Evolutionary conservation across 2,113 vertebrate genomes (phyloP).

Genomic region (Rynchops niger): DNA sequence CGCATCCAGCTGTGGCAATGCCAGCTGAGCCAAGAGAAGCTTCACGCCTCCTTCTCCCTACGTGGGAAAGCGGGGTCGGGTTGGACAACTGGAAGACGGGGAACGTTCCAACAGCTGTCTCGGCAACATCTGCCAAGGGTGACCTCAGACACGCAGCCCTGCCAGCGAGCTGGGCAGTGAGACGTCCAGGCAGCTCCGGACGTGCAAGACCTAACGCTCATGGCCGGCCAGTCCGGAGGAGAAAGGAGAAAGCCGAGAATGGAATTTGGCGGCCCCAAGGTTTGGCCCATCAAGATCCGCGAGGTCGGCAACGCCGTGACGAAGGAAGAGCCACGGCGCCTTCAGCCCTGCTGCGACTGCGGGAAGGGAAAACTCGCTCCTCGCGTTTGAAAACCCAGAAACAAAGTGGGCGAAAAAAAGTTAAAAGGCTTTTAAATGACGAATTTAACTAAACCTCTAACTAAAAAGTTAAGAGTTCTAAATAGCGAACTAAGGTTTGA

Average conservation of each 20-base stretch:
- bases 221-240: accelerated
- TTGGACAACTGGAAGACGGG: not conserved
- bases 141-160: not conserved
- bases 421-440: not conserved
- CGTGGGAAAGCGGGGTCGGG: not conserved
- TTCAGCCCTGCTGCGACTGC: not conserved
- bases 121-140: not conserved
- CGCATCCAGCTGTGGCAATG: not conserved
- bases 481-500: not conserved
- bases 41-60: not conserved
- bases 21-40: not conserved
- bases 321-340: not conserved
- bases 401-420: not conserved
- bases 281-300: not conserved
- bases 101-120: not conserved
- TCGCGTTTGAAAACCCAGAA: not conserved
- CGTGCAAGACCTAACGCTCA: not conserved
- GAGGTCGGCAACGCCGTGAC: accelerated
- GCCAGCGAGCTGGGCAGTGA: not conserved
- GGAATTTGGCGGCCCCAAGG: not conserved
- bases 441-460: not conserved
- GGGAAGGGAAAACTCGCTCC: not conserved
- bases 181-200: not conserved
- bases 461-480: too few species aligned
- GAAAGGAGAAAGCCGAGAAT: not conserved